Conservation (phyloP, 1,140 invertebrate species). For the Antheraea mylitta region DNA sequence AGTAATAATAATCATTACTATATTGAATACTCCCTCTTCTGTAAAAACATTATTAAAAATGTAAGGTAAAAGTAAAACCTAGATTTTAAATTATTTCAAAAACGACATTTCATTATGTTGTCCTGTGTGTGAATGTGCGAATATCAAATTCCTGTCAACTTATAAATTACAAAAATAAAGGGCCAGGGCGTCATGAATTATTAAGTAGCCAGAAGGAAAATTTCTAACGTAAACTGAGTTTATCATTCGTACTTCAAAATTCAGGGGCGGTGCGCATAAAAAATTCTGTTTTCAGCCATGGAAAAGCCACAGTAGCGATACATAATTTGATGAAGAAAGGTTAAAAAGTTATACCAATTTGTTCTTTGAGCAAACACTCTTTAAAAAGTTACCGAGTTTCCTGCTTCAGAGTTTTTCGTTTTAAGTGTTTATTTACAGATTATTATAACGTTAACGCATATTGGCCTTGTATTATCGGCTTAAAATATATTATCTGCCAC, state of each 20-base stretch:
- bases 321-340: constrained; percentile 30
- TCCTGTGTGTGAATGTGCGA: background rate
- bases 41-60: no score
- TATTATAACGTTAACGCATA: no score
- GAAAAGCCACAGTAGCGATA: constrained; percentile 20
- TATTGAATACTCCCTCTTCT: no score
- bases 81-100: background rate
- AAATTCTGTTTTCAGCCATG: constrained; percentile 14
- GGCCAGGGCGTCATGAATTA: constrained; percentile 6
- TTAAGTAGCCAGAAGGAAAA: background rate
- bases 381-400: constrained; percentile 4
- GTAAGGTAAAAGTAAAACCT: background rate
- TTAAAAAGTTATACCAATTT: constrained; percentile 35
- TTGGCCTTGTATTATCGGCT: no score
- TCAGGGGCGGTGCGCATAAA: constrained; percentile 19
- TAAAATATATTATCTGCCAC: no score
- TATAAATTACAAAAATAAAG: background rate
- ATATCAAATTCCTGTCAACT: background rate
- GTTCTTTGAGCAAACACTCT: constrained; percentile 24
- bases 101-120: no score
- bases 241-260: constrained; percentile 29
- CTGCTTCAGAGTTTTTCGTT: background rate
- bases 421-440: background rate
- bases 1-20: no score
- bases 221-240: constrained; percentile 9